A percentile compares a stretch with the other conserved stretches of the same genome.
Evolutionary conservation across 2,797 vertebrate genomes (phyloP).

Genomic region (Chaenodraco wilsoni): DNA sequence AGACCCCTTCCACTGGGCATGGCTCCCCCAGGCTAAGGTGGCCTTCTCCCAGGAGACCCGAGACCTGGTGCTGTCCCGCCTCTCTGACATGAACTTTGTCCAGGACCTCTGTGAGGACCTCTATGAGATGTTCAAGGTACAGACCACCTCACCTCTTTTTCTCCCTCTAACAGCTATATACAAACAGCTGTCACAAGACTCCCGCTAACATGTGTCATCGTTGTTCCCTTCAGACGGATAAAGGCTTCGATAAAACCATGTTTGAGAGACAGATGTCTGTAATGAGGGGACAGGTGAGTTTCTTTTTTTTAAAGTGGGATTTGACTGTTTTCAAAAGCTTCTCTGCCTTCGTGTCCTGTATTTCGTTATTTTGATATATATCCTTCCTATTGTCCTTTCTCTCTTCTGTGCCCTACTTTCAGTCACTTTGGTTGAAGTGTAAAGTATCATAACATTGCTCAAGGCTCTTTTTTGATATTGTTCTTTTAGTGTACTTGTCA

Average conservation of each 20-base stretch:
- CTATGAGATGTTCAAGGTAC: constrained; percentile 94
- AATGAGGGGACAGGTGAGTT: constrained; percentile 96
- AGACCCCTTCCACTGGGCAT: constrained; percentile 99
- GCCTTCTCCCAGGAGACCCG: constrained; percentile 95
- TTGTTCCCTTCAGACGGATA: constrained; percentile 86
- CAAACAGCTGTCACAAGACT: not conserved
- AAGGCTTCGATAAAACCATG: constrained; percentile 93
- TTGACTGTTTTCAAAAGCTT: not conserved
- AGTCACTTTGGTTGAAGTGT: constrained; percentile 3
- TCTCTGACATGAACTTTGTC: constrained; percentile 98
- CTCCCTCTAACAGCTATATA: not conserved
- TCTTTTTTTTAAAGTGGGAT: not conserved
- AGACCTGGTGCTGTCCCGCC: constrained; percentile 90
- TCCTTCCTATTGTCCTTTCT: constrained; percentile 2
- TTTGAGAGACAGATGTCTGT: constrained; percentile 99
- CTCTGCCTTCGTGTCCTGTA: not conserved
- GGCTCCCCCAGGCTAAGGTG: constrained; percentile 96
- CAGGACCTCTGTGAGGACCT: constrained; percentile 99
- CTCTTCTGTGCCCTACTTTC: constrained; percentile 16
- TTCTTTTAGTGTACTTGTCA: not conserved
- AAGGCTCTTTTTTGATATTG: not conserved
- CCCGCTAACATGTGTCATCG: not conserved
- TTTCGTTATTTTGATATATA: constrained; percentile 22
- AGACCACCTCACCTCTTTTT: not conserved
- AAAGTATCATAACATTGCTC: not conserved